Evolutionary conservation across 2,797 vertebrate genomes (phyloP).

Genomic region (Phoebastria nigripes): DNA sequence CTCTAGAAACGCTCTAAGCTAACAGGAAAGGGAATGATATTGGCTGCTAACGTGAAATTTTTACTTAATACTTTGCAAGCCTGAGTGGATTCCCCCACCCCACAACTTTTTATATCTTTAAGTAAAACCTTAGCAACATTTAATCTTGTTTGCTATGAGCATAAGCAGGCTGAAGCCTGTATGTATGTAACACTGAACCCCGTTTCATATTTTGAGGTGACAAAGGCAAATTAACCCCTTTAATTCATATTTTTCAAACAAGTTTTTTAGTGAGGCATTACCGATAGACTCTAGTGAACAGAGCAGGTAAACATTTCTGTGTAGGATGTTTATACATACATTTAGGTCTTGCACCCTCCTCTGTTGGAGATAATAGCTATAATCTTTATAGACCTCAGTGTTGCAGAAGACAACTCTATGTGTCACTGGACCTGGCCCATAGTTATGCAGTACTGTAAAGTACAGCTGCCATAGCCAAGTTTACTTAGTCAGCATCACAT

Average conservation of each 20-base stretch:
- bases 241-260: not conserved
- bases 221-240: not conserved
- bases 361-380: not conserved
- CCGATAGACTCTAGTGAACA: not conserved
- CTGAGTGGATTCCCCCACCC: not conserved
- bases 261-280: not conserved
- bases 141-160: not conserved
- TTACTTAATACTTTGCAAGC: not conserved
- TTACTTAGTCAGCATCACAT: not conserved
- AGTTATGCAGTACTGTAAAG: not conserved
- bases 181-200: not conserved
- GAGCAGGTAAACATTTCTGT: not conserved
- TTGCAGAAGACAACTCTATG: not conserved
- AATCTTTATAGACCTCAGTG: not conserved
- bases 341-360: not conserved
- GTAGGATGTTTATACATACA: not conserved
- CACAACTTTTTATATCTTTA: not conserved
- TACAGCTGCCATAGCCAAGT: not conserved
- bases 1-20: not conserved
- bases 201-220: not conserved
- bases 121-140: not conserved
- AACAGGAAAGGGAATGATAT: not conserved
- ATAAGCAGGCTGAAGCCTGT: not conserved
- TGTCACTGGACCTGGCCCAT: not conserved
- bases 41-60: fast-evolving